Base-by-base conservation (phyloP, 2,113 vertebrate species). In the Spermophilus dauricus region DNA sequence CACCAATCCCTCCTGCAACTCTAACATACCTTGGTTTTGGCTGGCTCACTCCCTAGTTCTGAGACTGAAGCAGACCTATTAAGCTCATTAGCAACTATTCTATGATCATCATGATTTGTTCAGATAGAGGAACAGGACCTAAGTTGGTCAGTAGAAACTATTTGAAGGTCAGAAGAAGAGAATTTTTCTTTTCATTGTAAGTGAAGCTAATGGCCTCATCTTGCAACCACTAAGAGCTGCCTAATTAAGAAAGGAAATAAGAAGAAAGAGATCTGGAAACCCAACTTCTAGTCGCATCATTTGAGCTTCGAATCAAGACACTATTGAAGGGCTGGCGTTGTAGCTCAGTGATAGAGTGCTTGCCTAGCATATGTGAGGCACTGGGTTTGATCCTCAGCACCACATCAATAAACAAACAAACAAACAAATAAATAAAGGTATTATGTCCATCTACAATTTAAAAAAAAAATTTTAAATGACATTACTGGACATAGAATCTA, bases 131-230 rank as follows among this genome's bases (percentile, higher is more conserved):
- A 24, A 95, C 34, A 72, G n/a, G 69, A 86, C 13, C 73, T 85
- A 20, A 95, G 10, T 20, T 70, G 39, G 22, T 63, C 32, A 72
- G 42, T 81, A 96, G 51, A 77, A 80, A 88, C 24, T 70, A 67
- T 58, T 42, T 42, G 37, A 90, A 95, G 30, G n/a, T 89, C 51
- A 69, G 30, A 95, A 81, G 39, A 48, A 80, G 82, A 78, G 53
- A 73, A 20, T 37, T 89, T 56, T 63, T 61, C 73, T 86, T 90
- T 75, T 45, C 32, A 73, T 34, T 80, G 8, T 58, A 92, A 81
- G 42, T 8, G 42, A 82, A 89, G 67, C n/a, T 76, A 81, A 5
- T 76, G 20, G 51, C 63, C 63, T 92, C 39, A 88, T 53, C 65
- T 39, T 92, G 18, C 13, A 94, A 82, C 28, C 37, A 95, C 26